phyloP scores from a whole-genome alignment of 2,888 invertebrate genomes.

The Epiblema foenella region DNA sequence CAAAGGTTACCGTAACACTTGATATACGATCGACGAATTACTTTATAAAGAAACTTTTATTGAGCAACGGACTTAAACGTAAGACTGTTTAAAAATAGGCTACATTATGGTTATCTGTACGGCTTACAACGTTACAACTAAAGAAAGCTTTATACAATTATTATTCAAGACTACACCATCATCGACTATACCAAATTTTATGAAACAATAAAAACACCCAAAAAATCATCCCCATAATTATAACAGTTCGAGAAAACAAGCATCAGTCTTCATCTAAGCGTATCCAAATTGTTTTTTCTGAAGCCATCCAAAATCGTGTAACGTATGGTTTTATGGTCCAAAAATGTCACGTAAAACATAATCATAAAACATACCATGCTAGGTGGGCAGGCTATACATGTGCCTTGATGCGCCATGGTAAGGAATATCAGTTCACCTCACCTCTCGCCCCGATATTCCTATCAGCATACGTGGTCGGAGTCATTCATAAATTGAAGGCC shows the following conservation, averaged over 20 bases:
- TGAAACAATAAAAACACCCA: background rate
- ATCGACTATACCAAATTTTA: background rate
- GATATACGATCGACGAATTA: slow-evolving; percentile 60
- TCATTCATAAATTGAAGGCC: background rate
- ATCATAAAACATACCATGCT: too few relatives aligned
- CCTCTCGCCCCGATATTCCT: too few relatives aligned
- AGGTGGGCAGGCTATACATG: too few relatives aligned
- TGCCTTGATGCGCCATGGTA: too few relatives aligned
- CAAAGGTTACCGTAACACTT: slow-evolving; percentile 82
- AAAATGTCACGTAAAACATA: too few relatives aligned
- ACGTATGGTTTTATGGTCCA: too few relatives aligned
- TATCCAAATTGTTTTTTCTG: too few relatives aligned
- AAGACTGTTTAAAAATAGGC: slow-evolving; percentile 19
- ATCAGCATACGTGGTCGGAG: background rate
- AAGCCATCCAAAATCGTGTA: too few relatives aligned
- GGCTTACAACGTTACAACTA: background rate
- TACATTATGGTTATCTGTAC: slow-evolving; percentile 11
- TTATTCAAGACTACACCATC: background rate
- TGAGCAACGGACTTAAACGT: slow-evolving; percentile 43
- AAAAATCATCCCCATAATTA: background rate
- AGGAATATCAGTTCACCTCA: too few relatives aligned
- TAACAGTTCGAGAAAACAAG: too few relatives aligned
- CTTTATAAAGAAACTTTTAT: slow-evolving; percentile 48
- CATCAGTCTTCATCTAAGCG: too few relatives aligned
- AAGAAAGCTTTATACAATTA: background rate